Evolutionary conservation across 2,888 invertebrate genomes (phyloP).

Genomic region (Lithophane semibrunnea): DNA sequence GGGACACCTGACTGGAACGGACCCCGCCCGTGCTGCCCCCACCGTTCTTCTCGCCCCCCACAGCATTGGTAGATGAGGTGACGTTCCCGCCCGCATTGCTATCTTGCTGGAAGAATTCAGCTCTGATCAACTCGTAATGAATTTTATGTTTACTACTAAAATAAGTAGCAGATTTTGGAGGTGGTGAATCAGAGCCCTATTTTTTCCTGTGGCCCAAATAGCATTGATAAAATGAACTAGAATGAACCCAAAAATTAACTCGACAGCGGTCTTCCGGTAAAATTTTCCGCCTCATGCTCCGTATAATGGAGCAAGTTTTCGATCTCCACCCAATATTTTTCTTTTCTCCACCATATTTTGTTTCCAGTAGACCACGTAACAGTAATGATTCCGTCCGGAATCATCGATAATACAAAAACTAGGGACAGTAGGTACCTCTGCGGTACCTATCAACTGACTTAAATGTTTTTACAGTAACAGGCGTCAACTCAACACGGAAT

Average conservation of each 20-base stretch:
- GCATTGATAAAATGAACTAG: neutral
- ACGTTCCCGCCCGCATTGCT: constrained; percentile 93
- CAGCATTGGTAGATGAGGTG: constrained; percentile 95
- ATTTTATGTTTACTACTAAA: neutral
- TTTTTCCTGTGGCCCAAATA: neutral
- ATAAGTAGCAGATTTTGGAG: neutral
- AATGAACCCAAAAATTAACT: neutral
- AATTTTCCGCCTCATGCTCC: neutral
- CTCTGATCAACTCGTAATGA: constrained; percentile 86
- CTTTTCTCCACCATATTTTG: neutral
- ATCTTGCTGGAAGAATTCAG: constrained; percentile 90
- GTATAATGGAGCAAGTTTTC: too few relatives aligned
- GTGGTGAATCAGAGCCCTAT: neutral
- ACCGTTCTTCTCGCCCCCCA: constrained; percentile 84
- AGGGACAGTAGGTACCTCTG: neutral
- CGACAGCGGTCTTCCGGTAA: neutral
- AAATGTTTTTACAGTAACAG: neutral
- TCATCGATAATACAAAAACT: neutral
- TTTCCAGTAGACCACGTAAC: neutral
- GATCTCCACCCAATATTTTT: neutral
- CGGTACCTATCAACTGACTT: neutral
- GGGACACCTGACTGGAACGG: constrained; percentile 96
- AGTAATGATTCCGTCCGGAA: constrained; percentile 16
- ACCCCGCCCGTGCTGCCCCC: constrained; percentile 86
- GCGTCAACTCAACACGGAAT: neutral